Base-by-base conservation (phyloP, 2,113 vertebrate species). In the Hydrochoerus hydrochaeris region DNA sequence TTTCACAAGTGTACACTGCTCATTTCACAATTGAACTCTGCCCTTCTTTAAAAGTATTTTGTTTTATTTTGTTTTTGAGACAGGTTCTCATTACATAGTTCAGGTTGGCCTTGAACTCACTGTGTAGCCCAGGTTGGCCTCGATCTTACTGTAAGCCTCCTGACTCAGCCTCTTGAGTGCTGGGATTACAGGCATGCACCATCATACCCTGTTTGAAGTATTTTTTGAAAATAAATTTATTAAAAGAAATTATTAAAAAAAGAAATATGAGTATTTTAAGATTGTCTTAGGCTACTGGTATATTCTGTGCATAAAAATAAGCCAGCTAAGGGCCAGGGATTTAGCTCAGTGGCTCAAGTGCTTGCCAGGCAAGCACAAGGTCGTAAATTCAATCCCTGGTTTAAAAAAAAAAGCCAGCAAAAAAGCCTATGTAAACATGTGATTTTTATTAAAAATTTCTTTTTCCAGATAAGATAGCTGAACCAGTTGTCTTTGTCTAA, bases 401-500 rank as follows among this genome's bases (percentile, higher is more conserved):
- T 6, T 8, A 49, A 49, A 49, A 49, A 49, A 4, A 49, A 49
- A 49, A 52, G 10, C 49, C 7, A 46, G 46, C 7, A 52, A 52
- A 52, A 8, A 52, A 52, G 10, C 49, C 52, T 44, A 41, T 82
- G 38, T 91, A 49, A 93, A 96, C 88, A 80, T 73, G 46, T 77
- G 58, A 54, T 73, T 86, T 81, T 41, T 89, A 90, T 80, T 77
- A 83, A 86, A 67, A 17, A 12, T 11, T 60, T 65, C 62, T 94
- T 95, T 46, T 44, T 8, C 49, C 73, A 84, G 41, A 85, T n/a
- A 11, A 86, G 38, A 7, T 63, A 78, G 46, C 26, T 82, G 77
- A 96, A 77, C 35, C 57, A 73, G n/a, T 12, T 93, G 41, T 91
- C 54, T 95, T 65, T 95, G 58, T 86, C 26, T 85, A 78, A 91